These are phyloP conservation scores for Cosmia trapezina DNA, from an alignment of 2,888 invertebrate genomes.

Conservation along the genomic window DNA sequence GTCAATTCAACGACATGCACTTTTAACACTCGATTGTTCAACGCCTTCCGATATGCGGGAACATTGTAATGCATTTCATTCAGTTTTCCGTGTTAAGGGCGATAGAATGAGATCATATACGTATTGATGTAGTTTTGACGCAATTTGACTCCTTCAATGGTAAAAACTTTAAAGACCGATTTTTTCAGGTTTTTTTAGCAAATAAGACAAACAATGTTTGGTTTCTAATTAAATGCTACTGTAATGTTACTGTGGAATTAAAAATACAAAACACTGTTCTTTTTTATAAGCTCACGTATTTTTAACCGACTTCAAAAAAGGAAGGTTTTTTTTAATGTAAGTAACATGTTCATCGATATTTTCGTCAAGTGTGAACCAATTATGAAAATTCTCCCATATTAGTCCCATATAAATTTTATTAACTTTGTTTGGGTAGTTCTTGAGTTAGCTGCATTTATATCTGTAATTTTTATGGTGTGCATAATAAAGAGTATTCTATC, in stretches of 20 bases:
- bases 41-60: constrained; percentile 36
- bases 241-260: not conserved
- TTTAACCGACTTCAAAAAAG: too few relatives aligned
- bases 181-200: not conserved
- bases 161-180: not conserved
- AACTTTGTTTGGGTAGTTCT: too few relatives aligned
- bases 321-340: too few relatives aligned
- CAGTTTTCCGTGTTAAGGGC: constrained; percentile 14
- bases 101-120: constrained; percentile 3
- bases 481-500: too few relatives aligned
- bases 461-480: too few relatives aligned
- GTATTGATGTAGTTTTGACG: not conserved
- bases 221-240: not conserved
- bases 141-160: not conserved
- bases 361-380: too few relatives aligned
- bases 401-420: too few relatives aligned
- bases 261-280: not conserved
- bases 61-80: constrained; percentile 21
- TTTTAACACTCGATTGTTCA: constrained; percentile 53
- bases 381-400: too few relatives aligned
- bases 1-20: constrained; percentile 70
- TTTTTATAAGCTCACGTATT: not conserved
- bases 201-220: not conserved
- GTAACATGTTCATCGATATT: too few relatives aligned
- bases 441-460: too few relatives aligned